Conservation (phyloP, 2,888 invertebrate species). For the Spodoptera picta region DNA sequence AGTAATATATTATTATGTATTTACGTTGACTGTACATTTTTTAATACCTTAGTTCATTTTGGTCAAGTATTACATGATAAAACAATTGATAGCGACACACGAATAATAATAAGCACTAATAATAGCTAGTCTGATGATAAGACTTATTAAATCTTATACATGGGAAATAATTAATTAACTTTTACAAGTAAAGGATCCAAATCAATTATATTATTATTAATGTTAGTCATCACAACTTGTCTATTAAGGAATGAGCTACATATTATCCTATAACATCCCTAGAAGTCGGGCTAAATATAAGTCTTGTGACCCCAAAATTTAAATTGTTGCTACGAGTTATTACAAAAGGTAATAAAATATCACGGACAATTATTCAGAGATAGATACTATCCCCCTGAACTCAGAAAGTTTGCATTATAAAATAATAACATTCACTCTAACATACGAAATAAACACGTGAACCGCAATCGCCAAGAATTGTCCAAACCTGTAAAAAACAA, state of each 20-base stretch:
- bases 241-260: slow-evolving; percentile 29
- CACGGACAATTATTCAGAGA: slow-evolving; percentile 40
- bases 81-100: slow-evolving; percentile 16
- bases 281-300: slow-evolving; percentile 4
- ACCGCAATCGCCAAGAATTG: slow-evolving; percentile 11
- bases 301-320: slow-evolving; percentile 15
- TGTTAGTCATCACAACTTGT: slow-evolving; percentile 10
- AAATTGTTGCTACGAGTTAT: background rate
- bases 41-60: slow-evolving; percentile 38
- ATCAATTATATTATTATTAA: background rate
- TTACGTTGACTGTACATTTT: slow-evolving; percentile 39
- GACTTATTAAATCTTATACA: slow-evolving; percentile 4
- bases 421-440: slow-evolving; percentile 49
- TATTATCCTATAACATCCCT: slow-evolving; percentile 7
- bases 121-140: slow-evolving; percentile 10
- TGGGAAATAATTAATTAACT: slow-evolving; percentile 8
- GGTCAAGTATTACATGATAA: slow-evolving; percentile 47
- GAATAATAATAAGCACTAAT: slow-evolving; percentile 26
- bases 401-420: slow-evolving; percentile 33
- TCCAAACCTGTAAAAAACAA: slow-evolving; percentile 28
- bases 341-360: slow-evolving; percentile 17
- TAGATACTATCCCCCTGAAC: slow-evolving; percentile 55
- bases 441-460: slow-evolving; percentile 33
- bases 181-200: background rate
- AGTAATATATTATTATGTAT: slow-evolving; percentile 25